Evolutionary conservation across 2,797 vertebrate species (phyloP), one percentile per base, ranked within the genome.

Genomic region (Syngnathus rostellatus): DNA sequence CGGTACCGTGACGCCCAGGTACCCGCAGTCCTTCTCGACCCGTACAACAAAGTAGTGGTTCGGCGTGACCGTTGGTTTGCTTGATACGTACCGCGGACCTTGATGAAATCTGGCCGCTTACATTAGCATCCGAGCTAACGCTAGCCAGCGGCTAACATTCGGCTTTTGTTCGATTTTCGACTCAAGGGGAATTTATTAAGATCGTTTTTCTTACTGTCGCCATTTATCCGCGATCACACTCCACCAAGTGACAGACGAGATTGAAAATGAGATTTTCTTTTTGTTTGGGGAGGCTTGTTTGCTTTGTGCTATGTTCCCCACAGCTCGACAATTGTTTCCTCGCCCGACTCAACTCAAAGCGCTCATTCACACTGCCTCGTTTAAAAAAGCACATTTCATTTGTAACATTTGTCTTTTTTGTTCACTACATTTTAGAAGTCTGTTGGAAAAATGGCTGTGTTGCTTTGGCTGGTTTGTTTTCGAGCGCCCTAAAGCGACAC

Each of bases 1-100:
- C 78, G 72, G 75, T 72, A 77, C 73, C 70, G 67, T 65, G 61
- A 72, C 60, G 66, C 75, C 37, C 80, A 91, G 91, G 90, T 92
- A 91, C 66, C 55, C 59, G 67, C 73, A 21, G 37, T 41, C 16
- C 2, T 16, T 8, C 0, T 14, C 0, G 5, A 59, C 38, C 25
- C 9, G 12, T 17, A 9, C 1, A 25, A 10, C 19, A 12, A 0
- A 8, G 39, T 41, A n/a, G 50, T 48, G 12, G 16, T 16, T 54
- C 19, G 43, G n/a, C 1, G 62, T 17, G 51, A 55, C 21, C n/a
- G 0, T 50, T 1, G 17, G 67, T 61, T 59, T 4, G 21, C 37
- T 31, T 25, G 1, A 65, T 76, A 74, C 17, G 65, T 81, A 69
- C 40, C 16, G 64, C 66, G 12, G 19, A 75, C 66, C 74, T 38